Conservation (phyloP, 2,888 invertebrate genomes). For the Corbicula japonica region DNA sequence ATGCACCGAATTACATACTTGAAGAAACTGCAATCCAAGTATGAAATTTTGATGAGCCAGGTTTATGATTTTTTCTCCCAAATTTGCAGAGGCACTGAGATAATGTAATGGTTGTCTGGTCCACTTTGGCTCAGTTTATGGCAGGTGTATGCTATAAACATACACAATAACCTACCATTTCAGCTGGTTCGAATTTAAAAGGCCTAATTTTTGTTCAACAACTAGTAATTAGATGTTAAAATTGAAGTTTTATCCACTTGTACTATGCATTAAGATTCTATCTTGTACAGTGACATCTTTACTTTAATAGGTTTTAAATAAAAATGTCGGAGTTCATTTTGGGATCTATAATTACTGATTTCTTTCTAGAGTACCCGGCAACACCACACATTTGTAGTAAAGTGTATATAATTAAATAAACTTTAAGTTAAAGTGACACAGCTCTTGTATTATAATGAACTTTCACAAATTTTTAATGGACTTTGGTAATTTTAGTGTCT, state of each 20-base stretch:
- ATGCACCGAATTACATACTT: constrained; percentile 5
- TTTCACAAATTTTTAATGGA: no score
- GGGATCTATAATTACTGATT: constrained; percentile 13
- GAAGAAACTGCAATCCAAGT: neutral
- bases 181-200: constrained; percentile 1
- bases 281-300: no score
- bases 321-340: no score
- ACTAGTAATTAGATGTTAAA: constrained; percentile 9
- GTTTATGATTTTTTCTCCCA: constrained; percentile 9
- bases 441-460: no score
- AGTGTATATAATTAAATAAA: no score
- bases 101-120: constrained; percentile 8
- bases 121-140: neutral
- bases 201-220: neutral
- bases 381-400: constrained; percentile 12
- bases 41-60: constrained; percentile 12
- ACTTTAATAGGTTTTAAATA: no score
- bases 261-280: neutral
- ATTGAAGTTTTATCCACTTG: constrained; percentile 10
- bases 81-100: no score
- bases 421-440: no score
- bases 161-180: constrained; percentile 14
- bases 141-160: constrained; percentile 16
- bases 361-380: constrained; percentile 8
- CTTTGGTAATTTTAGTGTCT: no score